Base-by-base conservation (phyloP, 1,140 invertebrate genomes). In the Gerris buenoi region DNA sequence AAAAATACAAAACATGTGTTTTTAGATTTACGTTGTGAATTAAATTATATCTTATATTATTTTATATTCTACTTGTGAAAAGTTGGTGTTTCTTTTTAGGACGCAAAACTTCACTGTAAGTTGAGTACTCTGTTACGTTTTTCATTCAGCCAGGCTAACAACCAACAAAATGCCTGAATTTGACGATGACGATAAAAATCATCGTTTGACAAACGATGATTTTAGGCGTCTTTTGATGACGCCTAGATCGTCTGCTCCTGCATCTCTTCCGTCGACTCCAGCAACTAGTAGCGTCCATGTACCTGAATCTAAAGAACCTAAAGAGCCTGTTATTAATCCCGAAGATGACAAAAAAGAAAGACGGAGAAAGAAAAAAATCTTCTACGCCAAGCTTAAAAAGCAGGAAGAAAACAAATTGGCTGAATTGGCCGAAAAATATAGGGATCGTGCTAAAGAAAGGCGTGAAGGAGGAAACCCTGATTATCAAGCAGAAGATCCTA, bases 191-290 rank as follows among this genome's bases (percentile, higher is more conserved):
- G 66, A 81, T 76, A 70, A 89, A 81, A 73, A 88, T 78, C 78
- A 78, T 63, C 83, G 88, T 58, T 78, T 98, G 64, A 97, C 94
- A 10, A 98, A 98, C 82, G 95, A 95, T 76, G 95, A 98, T 77
- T 98, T 98, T 74, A 84, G 95, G 27, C 95, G 95, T 75, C 77
- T 98, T 15, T 78, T 98, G 67, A 97, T 97, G 90, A 98, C 95
- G 0, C 95, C 95, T 0, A 82, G 93, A 63, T 78, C 86, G 13
- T 85, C 87, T 0, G 83, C 84, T 2, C 80, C 85, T 23, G 76
- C 82, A 59, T 74, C 81, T 1, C 57, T 69, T 80, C 80, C 71
- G 72, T 74, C 26, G 60, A 59, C 68, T 29, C 14, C 65, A 18
- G 33, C 18, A 46, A 66, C 64, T 29, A 59, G 61, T 25, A 29